phyloP scores from a whole-genome alignment of 1,140 invertebrate species.

The Scaptomyza pallida region DNA sequence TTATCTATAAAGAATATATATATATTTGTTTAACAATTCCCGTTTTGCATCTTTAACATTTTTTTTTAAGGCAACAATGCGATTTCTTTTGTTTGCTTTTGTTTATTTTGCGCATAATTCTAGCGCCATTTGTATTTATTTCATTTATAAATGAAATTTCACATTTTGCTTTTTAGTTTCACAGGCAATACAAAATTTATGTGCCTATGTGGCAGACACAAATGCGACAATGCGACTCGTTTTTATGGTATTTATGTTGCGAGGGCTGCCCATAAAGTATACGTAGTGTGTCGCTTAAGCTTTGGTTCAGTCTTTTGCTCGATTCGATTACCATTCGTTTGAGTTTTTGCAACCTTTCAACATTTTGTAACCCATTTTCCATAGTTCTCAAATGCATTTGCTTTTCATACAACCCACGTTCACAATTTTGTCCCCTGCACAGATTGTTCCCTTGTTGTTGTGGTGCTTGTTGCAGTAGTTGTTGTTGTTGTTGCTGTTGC shows the following conservation, averaged over 20 bases:
- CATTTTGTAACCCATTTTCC: too few species aligned
- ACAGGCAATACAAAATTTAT: slow-evolving; percentile 22
- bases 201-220: slow-evolving; percentile 38
- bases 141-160: slow-evolving; percentile 27
- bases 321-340: too few species aligned
- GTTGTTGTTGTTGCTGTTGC: slow-evolving; percentile 25
- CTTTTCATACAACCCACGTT: slow-evolving; percentile 5
- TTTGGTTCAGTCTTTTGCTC: too few species aligned
- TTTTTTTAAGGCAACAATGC: not conserved
- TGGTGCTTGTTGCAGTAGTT: slow-evolving; percentile 13
- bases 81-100: not conserved
- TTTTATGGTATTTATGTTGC: slow-evolving; percentile 10
- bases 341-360: too few species aligned
- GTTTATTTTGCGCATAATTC: slow-evolving; percentile 4
- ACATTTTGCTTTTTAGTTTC: slow-evolving; percentile 19
- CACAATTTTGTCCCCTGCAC: slow-evolving; percentile 18
- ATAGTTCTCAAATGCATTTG: not conserved
- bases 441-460: slow-evolving; percentile 14
- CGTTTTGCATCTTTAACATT: not conserved
- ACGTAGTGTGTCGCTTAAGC: too few species aligned
- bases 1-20: not conserved
- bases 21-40: not conserved
- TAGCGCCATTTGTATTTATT: slow-evolving; percentile 14
- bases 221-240: slow-evolving; percentile 35
- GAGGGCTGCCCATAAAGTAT: too few species aligned